Evolutionary conservation across 2,888 invertebrate genomes (phyloP).

Genomic region (Rhorus exstirpatorius): DNA sequence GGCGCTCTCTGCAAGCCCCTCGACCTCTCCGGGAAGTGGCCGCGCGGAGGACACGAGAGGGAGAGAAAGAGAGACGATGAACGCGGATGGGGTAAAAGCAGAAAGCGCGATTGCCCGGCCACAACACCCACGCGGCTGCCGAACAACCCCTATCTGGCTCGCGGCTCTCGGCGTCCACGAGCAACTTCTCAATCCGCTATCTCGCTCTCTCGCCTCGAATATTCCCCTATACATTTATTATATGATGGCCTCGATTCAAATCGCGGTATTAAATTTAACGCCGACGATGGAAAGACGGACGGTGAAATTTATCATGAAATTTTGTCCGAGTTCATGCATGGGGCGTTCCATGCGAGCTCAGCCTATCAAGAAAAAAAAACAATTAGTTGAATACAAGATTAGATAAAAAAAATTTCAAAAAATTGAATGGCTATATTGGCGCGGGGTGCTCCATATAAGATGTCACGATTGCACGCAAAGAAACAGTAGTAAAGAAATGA

Average conservation of each 20-base stretch:
- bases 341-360: neutral
- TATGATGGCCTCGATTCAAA: conserved; percentile 43
- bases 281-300: conserved; percentile 27
- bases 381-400: too few species aligned
- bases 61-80: conserved; percentile 24
- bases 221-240: conserved; percentile 23
- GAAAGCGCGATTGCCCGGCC: conserved; percentile 53
- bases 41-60: conserved; percentile 20
- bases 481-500: too few species aligned
- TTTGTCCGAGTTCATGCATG: neutral
- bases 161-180: conserved; percentile 14
- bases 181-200: conserved; percentile 18
- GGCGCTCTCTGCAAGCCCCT: conserved; percentile 42
- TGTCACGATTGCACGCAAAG: too few species aligned
- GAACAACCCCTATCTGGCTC: conserved; percentile 38
- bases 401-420: neutral
- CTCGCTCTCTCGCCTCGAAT: conserved; percentile 32
- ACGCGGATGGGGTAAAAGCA: conserved; percentile 36
- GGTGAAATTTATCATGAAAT: conserved; percentile 35
- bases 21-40: conserved; percentile 60
- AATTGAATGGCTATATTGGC: too few species aligned
- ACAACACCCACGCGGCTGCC: conserved; percentile 53
- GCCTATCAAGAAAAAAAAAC: too few species aligned
- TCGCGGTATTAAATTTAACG: conserved; percentile 52
- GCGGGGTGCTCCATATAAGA: too few species aligned